phyloP scores from a whole-genome alignment of 2,797 vertebrate genomes.

The Furcifer pardalis region DNA sequence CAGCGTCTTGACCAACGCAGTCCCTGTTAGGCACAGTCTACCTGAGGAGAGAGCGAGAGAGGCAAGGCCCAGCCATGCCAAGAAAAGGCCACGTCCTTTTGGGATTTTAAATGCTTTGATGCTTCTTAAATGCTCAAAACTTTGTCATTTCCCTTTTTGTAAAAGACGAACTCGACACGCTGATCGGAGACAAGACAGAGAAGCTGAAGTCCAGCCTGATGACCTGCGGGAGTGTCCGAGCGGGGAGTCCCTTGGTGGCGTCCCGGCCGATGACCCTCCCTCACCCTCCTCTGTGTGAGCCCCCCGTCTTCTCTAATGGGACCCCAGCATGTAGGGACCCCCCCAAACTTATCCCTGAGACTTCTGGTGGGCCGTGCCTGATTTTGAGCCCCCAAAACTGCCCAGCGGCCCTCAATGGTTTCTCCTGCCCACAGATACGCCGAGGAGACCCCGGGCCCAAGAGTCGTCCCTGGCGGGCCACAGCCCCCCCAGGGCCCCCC shows the following conservation, averaged over 20 bases:
- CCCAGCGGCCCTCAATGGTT: constrained; percentile 65
- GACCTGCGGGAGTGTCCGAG: constrained; percentile 63
- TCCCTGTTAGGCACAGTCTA: too few species aligned
- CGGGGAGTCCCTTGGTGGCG: constrained; percentile 57
- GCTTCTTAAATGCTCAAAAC: background rate
- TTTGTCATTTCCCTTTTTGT: constrained; percentile 22
- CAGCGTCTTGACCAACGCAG: too few species aligned
- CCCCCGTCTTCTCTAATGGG: constrained; percentile 65
- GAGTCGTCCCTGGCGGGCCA: constrained; percentile 82
- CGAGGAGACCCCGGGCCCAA: constrained; percentile 72
- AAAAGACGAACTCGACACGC: constrained; percentile 89
- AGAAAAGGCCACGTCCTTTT: too few species aligned
- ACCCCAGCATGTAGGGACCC: constrained; percentile 69
- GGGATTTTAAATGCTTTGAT: too few species aligned
- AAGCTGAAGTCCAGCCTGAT: constrained; percentile 73
- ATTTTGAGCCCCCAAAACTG: constrained; percentile 75
- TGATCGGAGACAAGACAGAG: constrained; percentile 86
- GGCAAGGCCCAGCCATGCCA: too few species aligned
- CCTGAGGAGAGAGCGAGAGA: too few species aligned
- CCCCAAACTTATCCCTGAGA: constrained; percentile 71
- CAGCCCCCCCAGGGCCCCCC: constrained; percentile 79
- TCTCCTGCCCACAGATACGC: constrained; percentile 71
- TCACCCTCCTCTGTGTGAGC: constrained; percentile 38
- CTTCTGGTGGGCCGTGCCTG: constrained; percentile 76
- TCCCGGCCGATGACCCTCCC: constrained; percentile 67